phyloP scores from a whole-genome alignment of 2,888 invertebrate species.

The Heliconius erato region DNA sequence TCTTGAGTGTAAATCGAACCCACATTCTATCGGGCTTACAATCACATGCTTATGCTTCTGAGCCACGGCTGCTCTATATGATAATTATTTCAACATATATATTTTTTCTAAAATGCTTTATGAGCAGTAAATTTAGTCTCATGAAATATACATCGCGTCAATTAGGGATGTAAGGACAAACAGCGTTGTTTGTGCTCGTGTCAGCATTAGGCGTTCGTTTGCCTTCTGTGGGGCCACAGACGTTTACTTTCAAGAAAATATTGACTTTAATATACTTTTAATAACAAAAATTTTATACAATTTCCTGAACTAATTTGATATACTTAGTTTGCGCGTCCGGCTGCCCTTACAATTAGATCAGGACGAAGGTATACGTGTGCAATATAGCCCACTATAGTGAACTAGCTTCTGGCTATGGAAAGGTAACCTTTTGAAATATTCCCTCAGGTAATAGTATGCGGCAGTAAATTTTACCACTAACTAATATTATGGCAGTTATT shows the following conservation, averaged over 20 bases:
- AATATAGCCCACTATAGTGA: not conserved
- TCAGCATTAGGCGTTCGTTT: constrained; percentile 9
- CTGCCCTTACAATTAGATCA: constrained; percentile 36
- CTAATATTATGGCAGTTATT: not conserved
- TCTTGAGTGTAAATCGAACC: no score
- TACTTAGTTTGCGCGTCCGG: constrained; percentile 30
- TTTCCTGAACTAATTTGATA: constrained; percentile 33
- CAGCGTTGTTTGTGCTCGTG: constrained; percentile 18
- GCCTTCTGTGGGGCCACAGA: constrained; percentile 10
- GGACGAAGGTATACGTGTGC: constrained; percentile 10
- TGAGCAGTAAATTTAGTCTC: constrained; percentile 9
- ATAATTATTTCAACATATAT: not conserved
- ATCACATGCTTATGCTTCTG: no score
- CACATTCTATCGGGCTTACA: no score
- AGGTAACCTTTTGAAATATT: constrained; percentile 1
- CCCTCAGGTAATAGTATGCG: not conserved
- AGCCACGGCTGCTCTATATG: not conserved
- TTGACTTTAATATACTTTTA: constrained; percentile 8
- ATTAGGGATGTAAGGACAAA: constrained; percentile 27
- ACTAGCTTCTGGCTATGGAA: not conserved
- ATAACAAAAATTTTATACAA: not conserved
- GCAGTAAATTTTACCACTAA: not conserved
- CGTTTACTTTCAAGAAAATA: constrained; percentile 25
- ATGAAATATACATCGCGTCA: constrained; percentile 30
- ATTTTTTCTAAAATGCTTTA: not conserved